Evolutionary conservation across 2,797 vertebrate species (phyloP), one percentile per base, ranked within the genome.

Genomic region (Anniella stebbinsi): DNA sequence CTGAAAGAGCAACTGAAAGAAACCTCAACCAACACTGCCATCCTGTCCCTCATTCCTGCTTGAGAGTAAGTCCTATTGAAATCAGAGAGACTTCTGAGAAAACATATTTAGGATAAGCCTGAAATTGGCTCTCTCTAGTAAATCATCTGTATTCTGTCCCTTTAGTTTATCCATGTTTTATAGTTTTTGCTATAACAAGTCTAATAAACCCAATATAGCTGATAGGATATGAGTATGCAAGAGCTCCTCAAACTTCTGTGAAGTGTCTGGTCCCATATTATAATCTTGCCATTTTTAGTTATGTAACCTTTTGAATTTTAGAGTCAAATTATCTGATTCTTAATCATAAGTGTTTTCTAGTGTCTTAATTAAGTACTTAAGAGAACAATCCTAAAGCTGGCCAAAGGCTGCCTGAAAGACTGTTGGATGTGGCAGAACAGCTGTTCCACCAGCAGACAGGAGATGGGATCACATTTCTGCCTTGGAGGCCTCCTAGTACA

Each of bases 1-100:
- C 25, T 72, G 80, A 33, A 88, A 77, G 45, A 28, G 1, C 38
- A 88, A 90, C 2, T 69, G 15, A 82, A 89, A 92, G 81, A 88
- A 78, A 88, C 81, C 60, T 63, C 1, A 30, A 48, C 81, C 70
- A 6, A 90, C 21, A 0, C 2, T 10, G 0, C 6, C 18, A 10
- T 0, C 48, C 66, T 69, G 17, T 84, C 3, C 28, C 69, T 82
- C 66, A 33, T 1, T 1, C 25, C 33, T 57, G 30, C 15, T 28
- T 30, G 72, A 45, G 30, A 13, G 10, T 67, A 87, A 78, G 48
- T 57, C 4, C 48, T 57, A 17, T 17, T 89, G n/a, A 84, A 84
- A 2, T 67, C 63, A 51, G 33, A 36, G 36, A 76, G 36, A 25
- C 18, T 21, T 78, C 38, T 67, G 18, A 60, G 54, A 11, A 51